Conservation (phyloP, 1,140 invertebrate genomes). For the Elymnias hypermnestra region DNA sequence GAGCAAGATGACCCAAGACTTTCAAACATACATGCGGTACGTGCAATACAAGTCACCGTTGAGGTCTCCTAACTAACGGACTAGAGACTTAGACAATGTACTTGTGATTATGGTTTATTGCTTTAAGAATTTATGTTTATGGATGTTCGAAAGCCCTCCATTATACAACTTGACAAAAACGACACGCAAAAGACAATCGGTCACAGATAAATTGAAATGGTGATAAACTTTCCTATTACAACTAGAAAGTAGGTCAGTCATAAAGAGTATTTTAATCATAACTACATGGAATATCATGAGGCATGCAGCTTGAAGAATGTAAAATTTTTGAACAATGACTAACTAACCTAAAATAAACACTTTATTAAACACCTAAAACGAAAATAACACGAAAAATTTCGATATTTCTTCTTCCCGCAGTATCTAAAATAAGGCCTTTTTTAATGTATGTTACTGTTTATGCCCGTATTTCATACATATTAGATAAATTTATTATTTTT, state of each 20-base stretch:
- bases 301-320: too few relatives aligned
- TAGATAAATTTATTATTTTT: too few relatives aligned
- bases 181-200: conserved; percentile 18
- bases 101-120: conserved; percentile 46
- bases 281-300: too few relatives aligned
- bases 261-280: conserved; percentile 54
- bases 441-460: too few relatives aligned
- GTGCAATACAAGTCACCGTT: conserved; percentile 34
- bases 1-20: conserved; percentile 50
- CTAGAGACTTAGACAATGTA: conserved; percentile 36
- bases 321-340: too few relatives aligned
- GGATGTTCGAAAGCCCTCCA: conserved; percentile 12
- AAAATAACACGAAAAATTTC: too few relatives aligned
- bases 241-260: conserved; percentile 33
- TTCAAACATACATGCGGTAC: conserved; percentile 46
- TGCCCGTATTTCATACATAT: too few relatives aligned
- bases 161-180: conserved; percentile 24
- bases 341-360: too few relatives aligned
- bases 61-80: conserved; percentile 40
- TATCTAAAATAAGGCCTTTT: too few relatives aligned
- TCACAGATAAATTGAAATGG: conserved; percentile 15
- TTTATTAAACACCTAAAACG: too few relatives aligned
- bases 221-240: conserved; percentile 36
- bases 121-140: conserved; percentile 23
- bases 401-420: too few relatives aligned